Percentiles rank a stretch among this genome's conserved stretches.
phyloP scores from a whole-genome alignment of 2,113 vertebrate genomes.

The Rhizomys pruinosus region DNA sequence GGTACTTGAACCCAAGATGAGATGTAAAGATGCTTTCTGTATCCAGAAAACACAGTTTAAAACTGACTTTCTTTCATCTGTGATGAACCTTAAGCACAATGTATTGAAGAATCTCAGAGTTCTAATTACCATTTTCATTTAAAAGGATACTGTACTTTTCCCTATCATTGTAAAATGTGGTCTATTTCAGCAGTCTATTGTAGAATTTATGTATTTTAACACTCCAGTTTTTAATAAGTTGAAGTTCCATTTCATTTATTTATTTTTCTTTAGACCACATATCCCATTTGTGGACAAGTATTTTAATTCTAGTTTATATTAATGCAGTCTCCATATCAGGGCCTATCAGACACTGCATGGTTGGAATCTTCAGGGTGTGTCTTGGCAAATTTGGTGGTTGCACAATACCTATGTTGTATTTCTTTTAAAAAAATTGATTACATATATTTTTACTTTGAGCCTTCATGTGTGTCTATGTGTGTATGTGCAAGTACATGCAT shows the following conservation, averaged over 20 bases:
- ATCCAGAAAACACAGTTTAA: background rate
- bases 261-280: conserved; percentile 1
- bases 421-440: too few relatives aligned
- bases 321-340: background rate
- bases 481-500: too few relatives aligned
- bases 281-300: background rate
- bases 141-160: background rate
- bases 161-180: background rate
- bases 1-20: background rate
- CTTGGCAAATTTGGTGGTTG: background rate
- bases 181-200: background rate
- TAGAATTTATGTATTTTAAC: background rate
- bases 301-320: conserved; percentile 12
- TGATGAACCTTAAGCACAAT: background rate
- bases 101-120: conserved; percentile 1
- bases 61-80: background rate
- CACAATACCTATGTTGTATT: background rate
- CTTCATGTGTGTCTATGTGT: background rate
- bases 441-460: too few relatives aligned
- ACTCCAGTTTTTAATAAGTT: background rate
- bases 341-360: background rate
- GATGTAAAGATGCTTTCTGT: background rate
- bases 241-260: background rate
- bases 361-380: background rate
- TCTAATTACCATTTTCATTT: background rate